Percentiles rank a stretch among this genome's conserved stretches.
Conservation (phyloP, 2,797 vertebrate genomes). For the Falco biarmicus region DNA sequence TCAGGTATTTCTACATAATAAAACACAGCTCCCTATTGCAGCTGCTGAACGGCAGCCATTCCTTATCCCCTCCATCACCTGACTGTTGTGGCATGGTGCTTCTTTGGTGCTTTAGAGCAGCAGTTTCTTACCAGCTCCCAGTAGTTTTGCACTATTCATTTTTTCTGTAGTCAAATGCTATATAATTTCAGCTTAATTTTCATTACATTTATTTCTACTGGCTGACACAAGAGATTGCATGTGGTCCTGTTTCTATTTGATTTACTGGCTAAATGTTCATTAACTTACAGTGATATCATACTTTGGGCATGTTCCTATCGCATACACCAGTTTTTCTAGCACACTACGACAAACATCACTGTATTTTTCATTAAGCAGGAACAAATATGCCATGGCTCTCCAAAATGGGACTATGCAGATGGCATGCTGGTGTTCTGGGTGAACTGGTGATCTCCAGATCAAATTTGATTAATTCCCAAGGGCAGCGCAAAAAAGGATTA, state of each 20-base stretch:
- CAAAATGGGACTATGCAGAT: background rate
- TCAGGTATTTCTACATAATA: background rate
- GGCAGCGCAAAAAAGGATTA: background rate
- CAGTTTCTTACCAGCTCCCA: background rate
- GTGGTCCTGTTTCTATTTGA: background rate
- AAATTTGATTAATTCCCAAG: background rate
- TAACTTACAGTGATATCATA: background rate
- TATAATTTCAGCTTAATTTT: background rate
- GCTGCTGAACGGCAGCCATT: background rate
- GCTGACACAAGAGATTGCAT: background rate
- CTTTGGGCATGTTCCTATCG: background rate
- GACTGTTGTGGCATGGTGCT: fast-evolving
- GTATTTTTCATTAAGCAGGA: background rate
- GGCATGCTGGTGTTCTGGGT: background rate
- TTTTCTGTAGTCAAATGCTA: background rate
- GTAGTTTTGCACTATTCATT: background rate
- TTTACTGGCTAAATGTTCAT: background rate
- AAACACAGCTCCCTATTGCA: background rate
- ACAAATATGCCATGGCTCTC: background rate
- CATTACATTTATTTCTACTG: background rate
- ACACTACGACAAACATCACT: background rate
- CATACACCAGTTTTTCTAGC: background rate
- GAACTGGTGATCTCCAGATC: background rate
- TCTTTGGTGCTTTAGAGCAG: background rate
- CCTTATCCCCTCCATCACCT: background rate